Conservation (phyloP, 1,140 invertebrate species). For the Oryzaephilus surinamensis region DNA sequence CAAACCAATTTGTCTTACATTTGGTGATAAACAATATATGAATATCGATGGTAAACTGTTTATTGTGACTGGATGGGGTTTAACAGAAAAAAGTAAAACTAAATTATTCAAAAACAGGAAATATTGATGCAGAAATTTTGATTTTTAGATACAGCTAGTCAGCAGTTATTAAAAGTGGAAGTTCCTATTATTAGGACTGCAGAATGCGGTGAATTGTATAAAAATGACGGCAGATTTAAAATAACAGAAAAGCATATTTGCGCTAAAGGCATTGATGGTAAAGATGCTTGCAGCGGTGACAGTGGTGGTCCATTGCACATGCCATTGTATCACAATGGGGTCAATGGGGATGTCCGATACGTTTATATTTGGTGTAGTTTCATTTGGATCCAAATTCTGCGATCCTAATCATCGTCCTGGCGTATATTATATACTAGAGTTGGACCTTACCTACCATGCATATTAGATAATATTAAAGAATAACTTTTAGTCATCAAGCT, state of each 20-base stretch:
- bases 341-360: conserved; percentile 18
- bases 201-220: conserved; percentile 33
- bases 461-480: conserved; percentile 43
- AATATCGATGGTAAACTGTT: conserved; percentile 25
- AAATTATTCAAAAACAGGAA: no score
- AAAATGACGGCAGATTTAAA: conserved; percentile 3
- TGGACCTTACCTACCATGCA: conserved; percentile 50
- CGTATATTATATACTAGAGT: conserved; percentile 50
- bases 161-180: conserved; percentile 39
- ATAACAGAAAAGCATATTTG: conserved; percentile 45
- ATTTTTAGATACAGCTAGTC: conserved; percentile 28
- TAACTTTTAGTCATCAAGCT: no score
- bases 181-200: no score
- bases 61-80: conserved; percentile 50
- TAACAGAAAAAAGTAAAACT: conserved; percentile 39
- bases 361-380: conserved; percentile 37
- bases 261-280: conserved; percentile 41
- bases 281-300: conserved; percentile 36
- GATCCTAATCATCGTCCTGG: conserved; percentile 45
- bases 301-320: conserved; percentile 29
- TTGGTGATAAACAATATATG: conserved; percentile 27
- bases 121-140: conserved; percentile 6
- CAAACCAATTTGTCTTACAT: conserved; percentile 48
- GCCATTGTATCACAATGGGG: conserved; percentile 36
- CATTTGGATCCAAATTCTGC: conserved; percentile 38